Evolutionary conservation across 2,113 vertebrate species (phyloP).

Genomic region (Struthio camelus): DNA sequence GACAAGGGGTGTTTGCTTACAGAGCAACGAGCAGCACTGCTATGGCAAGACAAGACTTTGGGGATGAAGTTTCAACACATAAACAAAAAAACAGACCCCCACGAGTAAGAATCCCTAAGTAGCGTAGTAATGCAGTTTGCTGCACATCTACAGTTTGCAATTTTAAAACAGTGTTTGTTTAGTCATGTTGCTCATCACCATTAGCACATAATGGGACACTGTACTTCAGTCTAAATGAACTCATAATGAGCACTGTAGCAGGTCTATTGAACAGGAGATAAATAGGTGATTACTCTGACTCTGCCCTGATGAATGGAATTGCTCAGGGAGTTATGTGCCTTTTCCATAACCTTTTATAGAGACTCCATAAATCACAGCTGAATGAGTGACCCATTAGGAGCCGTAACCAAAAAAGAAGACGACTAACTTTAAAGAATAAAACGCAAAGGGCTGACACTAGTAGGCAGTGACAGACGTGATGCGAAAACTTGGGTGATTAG

Average conservation of each 20-base stretch:
- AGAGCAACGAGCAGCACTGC: no score
- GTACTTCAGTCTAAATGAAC: not conserved
- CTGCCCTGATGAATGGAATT: not conserved
- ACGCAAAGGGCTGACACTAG: not conserved
- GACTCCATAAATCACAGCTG: not conserved
- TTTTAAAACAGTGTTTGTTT: not conserved
- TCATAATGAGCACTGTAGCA: not conserved
- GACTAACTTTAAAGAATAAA: not conserved
- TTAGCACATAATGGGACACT: not conserved
- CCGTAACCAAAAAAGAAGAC: not conserved
- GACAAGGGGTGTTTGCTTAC: rapidly evolving
- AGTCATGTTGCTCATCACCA: not conserved
- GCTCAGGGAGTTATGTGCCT: not conserved
- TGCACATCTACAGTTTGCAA: not conserved
- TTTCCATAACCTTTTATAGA: not conserved
- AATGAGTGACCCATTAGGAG: not conserved
- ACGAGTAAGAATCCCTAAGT: not conserved
- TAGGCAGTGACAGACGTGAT: not conserved
- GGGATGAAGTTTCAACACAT: not conserved
- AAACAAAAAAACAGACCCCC: not conserved
- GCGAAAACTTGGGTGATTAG: not conserved
- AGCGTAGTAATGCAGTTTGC: not conserved
- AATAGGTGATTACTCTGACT: not conserved
- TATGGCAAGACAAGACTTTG: rapidly evolving
- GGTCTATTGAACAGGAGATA: not conserved